Base-by-base conservation (phyloP, 1,140 invertebrate genomes). In the Drosophila simulans region DNA sequence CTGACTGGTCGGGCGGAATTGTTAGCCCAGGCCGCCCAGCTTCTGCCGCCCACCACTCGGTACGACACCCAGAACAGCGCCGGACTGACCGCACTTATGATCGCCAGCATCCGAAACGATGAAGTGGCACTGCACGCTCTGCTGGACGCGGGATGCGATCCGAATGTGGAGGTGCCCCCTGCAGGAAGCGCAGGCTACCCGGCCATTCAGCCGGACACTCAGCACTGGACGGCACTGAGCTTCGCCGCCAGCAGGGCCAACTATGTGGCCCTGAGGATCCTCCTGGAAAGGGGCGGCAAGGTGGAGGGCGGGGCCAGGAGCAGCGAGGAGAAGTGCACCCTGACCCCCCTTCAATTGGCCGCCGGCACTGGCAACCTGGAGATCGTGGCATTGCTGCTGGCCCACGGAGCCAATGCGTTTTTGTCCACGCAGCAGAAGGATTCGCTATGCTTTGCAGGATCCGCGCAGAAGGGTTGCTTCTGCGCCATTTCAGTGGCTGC, bases 401-500 rank as follows among this genome's bases (percentile, higher is more conserved):
- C 95, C 1, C 95, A 97, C 77, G 97, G 97, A 0, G 97, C 97
- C 3, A 96, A 97, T 82, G 96, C 97, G 0, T 98, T 97, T 92
- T 93, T 97, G 0, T 97, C 96, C 0, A 98, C 97, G 0, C 94
- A 97, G 59, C 94, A 96, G 48, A 96, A 96, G 77, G 97, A 97
- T 78, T 95, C 95, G 0, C 93, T 97, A 34, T 97, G 96, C 74
- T 97, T 98, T 83, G 97, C 96, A 0, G 96, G 96, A 0, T 95
- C 96, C 0, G 96, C 96, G 1, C 97, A 97, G 85, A 94, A 96
- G 53, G 96, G 97, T 15, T 97, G 96, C 84, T 97, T 96, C 80
- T 96, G 96, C 89, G 96, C 97, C 39, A 96, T 98, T 81, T 96
- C 97, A 1, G 96, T 98, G 3, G 97, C 97, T 31, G 97, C 97